Evolutionary conservation across 1,140 invertebrate genomes (phyloP), one percentile per base, ranked within the genome.

Genomic region (Leptopilina clavipes): DNA sequence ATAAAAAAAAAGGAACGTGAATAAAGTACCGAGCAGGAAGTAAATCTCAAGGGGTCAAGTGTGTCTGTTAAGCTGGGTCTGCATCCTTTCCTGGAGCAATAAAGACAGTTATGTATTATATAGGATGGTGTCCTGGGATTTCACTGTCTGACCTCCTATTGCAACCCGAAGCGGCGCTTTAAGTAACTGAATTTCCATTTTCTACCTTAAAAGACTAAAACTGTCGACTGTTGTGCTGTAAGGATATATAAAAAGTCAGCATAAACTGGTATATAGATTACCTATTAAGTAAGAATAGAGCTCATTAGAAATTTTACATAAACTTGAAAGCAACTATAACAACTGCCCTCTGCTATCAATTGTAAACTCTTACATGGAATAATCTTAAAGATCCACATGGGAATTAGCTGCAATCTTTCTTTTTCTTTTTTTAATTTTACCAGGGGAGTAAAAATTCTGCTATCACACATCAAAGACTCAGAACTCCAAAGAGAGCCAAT

Each of bases 41-140:
- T 75, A 56, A 76, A 78, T 82, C 45, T 74, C 59, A 71, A 52
- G 44, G 52, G 40, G 76, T 76, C 72, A 74, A 71, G 48, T 22
- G 79, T 77, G 75, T 82, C 79, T 72, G 79, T 83, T 81, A 73
- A 81, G 73, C 77, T 45, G 76, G 76, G 74, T 76, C 72, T 74
- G 72, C 74, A 76, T 83, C 76, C 82, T 80, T 82, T 80, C 59
- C 25, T 45, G 65, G 8, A 71, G 52, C 77, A 77, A 81, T 65
- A 65, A 65, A 65, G 59, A 65, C 59, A 31, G 59, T 65, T 65
- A 65, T 65, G 59, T 65, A 65, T 65, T 65, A 73, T 73, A 73
- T 31, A 73, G 45, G 45, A n/a, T 48, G 72, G 40, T 52, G 12
- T 12, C 25, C 44, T 17, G 72, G 45, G 19, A 48, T 37, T 54